Percentiles rank a stretch among this genome's conserved stretches.
These are phyloP conservation scores for Andrena hattorfiana DNA, from an alignment of 2,888 invertebrate genomes.

Conservation along the genomic window DNA sequence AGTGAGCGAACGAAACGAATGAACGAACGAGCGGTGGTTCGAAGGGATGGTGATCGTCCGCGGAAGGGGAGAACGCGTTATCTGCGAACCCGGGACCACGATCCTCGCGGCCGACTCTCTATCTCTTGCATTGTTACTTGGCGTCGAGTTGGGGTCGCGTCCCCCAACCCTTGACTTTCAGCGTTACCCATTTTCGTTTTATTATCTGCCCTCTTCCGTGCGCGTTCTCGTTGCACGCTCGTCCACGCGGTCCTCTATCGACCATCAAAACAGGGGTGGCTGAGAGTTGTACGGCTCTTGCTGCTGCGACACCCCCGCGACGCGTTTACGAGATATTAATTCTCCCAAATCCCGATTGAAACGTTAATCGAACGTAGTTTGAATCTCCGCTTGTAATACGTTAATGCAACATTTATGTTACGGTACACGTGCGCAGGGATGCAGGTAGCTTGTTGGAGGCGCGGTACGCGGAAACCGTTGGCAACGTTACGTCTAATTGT, in stretches of 20 bases:
- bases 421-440: neutral
- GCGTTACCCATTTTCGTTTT: slow-evolving; percentile 81
- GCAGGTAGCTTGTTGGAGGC: neutral
- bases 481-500: no score
- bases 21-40: slow-evolving; percentile 22
- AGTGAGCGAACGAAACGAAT: slow-evolving; percentile 13
- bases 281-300: slow-evolving; percentile 4
- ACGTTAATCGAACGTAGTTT: neutral
- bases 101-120: slow-evolving; percentile 66
- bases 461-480: no score
- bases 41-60: slow-evolving; percentile 54
- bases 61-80: slow-evolving; percentile 72
- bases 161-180: slow-evolving; percentile 78
- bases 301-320: neutral
- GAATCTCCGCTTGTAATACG: neutral
- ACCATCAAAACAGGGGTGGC: slow-evolving; percentile 23
- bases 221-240: slow-evolving; percentile 36
- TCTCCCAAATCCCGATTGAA: neutral
- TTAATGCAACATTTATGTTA: neutral
- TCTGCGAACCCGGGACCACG: slow-evolving; percentile 78
- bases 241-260: slow-evolving; percentile 18
- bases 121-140: slow-evolving; percentile 78
- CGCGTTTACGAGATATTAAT: slow-evolving; percentile 32
- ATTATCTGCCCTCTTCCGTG: slow-evolving; percentile 79
- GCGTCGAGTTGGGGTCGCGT: slow-evolving; percentile 72